Conservation (phyloP, 2,113 vertebrate genomes). For the Mormyrus iriodes region DNA sequence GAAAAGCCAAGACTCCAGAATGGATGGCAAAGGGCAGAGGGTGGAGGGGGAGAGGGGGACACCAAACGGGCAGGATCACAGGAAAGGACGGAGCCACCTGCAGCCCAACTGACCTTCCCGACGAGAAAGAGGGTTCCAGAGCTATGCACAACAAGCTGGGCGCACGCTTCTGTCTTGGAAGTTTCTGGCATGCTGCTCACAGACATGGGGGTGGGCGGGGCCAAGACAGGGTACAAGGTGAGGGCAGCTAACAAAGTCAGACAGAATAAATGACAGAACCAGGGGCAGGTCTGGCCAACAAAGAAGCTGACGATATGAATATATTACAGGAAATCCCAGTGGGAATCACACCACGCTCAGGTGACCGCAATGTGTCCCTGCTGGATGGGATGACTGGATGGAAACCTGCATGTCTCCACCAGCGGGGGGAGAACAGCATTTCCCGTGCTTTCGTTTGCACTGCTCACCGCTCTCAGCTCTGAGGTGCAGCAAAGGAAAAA, state of each 20-base stretch:
- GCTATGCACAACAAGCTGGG: constrained; percentile 62
- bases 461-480: not conserved
- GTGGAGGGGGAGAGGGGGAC: constrained; percentile 39
- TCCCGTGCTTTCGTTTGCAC: not conserved
- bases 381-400: not conserved
- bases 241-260: constrained; percentile 28
- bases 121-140: constrained; percentile 59
- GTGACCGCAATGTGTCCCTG: not conserved
- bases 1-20: not conserved
- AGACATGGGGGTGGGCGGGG: constrained; percentile 33
- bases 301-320: constrained; percentile 25
- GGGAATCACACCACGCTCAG: not conserved
- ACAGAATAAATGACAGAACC: constrained; percentile 16
- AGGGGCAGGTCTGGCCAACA: constrained; percentile 20
- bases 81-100: constrained; percentile 57
- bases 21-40: constrained; percentile 54
- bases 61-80: constrained; percentile 47
- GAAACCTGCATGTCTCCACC: not conserved
- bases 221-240: not conserved
- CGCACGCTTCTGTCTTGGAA: constrained; percentile 53
- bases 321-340: constrained; percentile 17
- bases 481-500: not conserved
- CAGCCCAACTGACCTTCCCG: constrained; percentile 68
- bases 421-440: not conserved
- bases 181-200: constrained; percentile 65